These are phyloP conservation scores for Galeopsomyia nigrocyanea DNA, from an alignment of 2,888 invertebrate genomes.

Conservation along the genomic window DNA sequence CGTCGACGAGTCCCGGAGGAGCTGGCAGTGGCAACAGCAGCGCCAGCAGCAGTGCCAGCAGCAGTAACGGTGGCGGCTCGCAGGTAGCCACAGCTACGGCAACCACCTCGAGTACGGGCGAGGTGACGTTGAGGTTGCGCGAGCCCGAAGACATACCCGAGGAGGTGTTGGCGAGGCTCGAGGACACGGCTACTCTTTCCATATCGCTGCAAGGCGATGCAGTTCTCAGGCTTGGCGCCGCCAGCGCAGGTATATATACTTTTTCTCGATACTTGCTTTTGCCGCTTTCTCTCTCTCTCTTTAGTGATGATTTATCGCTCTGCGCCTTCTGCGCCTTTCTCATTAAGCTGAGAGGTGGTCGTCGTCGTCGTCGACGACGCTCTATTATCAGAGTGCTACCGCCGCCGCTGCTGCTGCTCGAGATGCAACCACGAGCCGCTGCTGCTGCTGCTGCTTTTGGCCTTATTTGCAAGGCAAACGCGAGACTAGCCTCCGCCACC, in stretches of 20 bases:
- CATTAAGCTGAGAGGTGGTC: not conserved
- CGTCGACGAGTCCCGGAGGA: conserved; percentile 67
- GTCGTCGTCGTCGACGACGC: not conserved
- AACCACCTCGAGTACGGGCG: conserved; percentile 57
- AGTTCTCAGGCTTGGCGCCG: conserved; percentile 66
- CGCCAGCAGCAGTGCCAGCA: conserved; percentile 62
- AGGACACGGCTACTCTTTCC: conserved; percentile 67
- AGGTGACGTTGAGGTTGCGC: conserved; percentile 67
- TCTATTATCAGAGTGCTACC: no score
- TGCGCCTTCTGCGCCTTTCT: not conserved
- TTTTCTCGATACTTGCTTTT: not conserved
- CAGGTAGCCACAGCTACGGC: conserved; percentile 63
- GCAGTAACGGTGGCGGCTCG: conserved; percentile 59
- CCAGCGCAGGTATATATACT: conserved; percentile 62
- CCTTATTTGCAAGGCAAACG: no score
- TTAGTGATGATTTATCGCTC: not conserved
- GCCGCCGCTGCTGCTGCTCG: no score
- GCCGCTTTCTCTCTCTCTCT: no score
- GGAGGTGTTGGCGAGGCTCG: conserved; percentile 67
- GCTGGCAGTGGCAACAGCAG: conserved; percentile 60
- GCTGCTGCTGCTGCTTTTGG: no score
- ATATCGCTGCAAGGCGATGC: conserved; percentile 67
- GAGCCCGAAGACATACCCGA: conserved; percentile 68
- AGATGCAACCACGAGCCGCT: no score
- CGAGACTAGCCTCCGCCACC: not conserved